Base-by-base conservation (phyloP, 1,140 invertebrate genomes). In the Neodiprion virginianus region DNA sequence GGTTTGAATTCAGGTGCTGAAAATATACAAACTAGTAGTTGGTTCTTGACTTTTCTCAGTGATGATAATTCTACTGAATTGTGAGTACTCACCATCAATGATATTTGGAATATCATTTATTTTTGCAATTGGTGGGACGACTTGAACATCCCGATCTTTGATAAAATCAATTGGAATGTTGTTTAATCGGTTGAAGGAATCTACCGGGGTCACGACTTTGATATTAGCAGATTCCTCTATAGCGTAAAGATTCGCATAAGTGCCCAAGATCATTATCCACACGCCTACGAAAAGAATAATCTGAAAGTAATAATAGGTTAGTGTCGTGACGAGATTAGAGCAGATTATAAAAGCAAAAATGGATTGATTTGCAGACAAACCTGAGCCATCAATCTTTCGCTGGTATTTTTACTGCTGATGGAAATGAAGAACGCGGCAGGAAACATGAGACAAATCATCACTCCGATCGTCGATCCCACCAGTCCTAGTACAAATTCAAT, bases 401-500 rank as follows among this genome's bases (percentile, higher is more conserved):
- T 94, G 0, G 93, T 94, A 79, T 94, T 91, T 87, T 94, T 95
- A 50, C 88, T 91, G 9, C 92, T 92, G 65, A 95, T 90, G 61
- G 92, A 91, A 53, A 94, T 90, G 79, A 95, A 95, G 82, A 93
- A 93, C 10, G 91, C 90, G 1, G 96, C 94, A 1, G 98, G 98
- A 83, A 98, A 95, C 79, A 98, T 94, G 14, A 98, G 92, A 81
- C 97, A 98, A 77, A 98, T 95, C 73, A 97, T 92, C n/a, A 97
- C 95, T 7, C 98, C 98, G 79, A 98, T 97, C 11, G 97, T 98
- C 12, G 97, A 97, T 12, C 98, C 97, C 71, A 97, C 93, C 48
- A 99, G 86, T 7, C 96, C 97, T 47, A 99, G 90, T 69, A 99
- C 95, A 79, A 98, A 91, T 89, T 99, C 97, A 75, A 99, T 97